Percentiles rank a stretch among this genome's conserved stretches.
These are phyloP conservation scores for Collichthys lucidus DNA, from an alignment of 2,113 vertebrate species.

Conservation along the genomic window DNA sequence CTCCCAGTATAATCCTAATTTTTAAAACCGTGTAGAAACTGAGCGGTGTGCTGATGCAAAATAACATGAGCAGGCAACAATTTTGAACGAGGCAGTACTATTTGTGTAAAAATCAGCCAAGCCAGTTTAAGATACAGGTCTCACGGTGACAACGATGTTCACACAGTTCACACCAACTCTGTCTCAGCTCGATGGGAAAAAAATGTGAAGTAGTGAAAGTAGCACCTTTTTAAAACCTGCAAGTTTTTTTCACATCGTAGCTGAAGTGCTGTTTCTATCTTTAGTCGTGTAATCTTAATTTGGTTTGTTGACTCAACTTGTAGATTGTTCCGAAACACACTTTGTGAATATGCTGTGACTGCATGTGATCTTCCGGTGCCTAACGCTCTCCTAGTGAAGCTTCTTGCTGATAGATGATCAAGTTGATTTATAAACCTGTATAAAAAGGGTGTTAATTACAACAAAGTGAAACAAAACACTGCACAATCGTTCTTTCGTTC, in stretches of 20 bases:
- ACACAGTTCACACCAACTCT: not conserved
- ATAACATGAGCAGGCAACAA: not conserved
- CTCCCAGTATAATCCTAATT: too few relatives aligned
- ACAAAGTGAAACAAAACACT: not conserved
- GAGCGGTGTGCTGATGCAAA: not conserved
- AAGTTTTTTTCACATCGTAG: not conserved
- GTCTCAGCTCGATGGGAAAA: not conserved
- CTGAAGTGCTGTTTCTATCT: not conserved
- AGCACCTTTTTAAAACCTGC: not conserved
- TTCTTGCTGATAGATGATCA: not conserved
- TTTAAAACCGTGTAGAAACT: not conserved
- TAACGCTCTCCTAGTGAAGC: not conserved
- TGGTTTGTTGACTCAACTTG: not conserved
- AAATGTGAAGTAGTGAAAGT: not conserved
- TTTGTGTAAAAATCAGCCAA: not conserved
- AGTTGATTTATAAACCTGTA: not conserved
- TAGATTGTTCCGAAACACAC: not conserved
- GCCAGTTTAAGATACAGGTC: not conserved
- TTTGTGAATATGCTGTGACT: not conserved
- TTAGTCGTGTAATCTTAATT: conserved; percentile 2
- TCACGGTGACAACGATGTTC: not conserved
- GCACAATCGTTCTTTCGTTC: not conserved
- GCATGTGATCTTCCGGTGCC: not conserved
- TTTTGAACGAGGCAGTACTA: not conserved
- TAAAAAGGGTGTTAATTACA: not conserved